Conservation (phyloP, 2,113 vertebrate species). For the Oryctolagus cuniculus region mOryCun1.1 NC_091432.1:109372001-109372500, state of each 20-base stretch:
- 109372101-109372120: not conserved
- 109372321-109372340: not conserved
- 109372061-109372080: not conserved
- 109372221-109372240: too few relatives aligned
- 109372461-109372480: not conserved
- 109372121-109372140: not conserved
- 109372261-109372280: not conserved
- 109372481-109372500: not conserved
- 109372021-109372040: not conserved
- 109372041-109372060: not conserved
- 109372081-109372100: not conserved
- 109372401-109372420: constrained; percentile 17
- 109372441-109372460: not conserved
- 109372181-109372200: not conserved
- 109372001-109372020: not conserved
- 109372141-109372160: not conserved
- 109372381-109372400: not conserved
- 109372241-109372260: not conserved
- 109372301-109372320: not conserved
- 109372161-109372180: not conserved
- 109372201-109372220: not conserved
- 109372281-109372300: not conserved
- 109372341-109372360: not conserved
- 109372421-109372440: not conserved
- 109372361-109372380: not conserved